Conservation (phyloP, 2,797 vertebrate species). For the Pterois miles region DNA sequence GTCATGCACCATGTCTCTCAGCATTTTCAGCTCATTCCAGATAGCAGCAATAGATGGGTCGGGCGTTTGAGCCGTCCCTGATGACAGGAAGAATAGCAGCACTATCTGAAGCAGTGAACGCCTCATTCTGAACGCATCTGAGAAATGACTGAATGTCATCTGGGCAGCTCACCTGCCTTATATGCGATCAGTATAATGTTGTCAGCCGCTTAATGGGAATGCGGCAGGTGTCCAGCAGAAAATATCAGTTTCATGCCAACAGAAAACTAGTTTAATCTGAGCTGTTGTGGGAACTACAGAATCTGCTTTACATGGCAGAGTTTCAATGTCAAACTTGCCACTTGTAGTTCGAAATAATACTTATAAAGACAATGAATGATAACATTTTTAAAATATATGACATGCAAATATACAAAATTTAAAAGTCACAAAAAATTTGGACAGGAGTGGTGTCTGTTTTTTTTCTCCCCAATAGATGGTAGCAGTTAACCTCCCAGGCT, state of each 20-base stretch:
- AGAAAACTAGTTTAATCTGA: neutral
- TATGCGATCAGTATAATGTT: neutral
- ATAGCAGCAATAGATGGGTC: neutral
- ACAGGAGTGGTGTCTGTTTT: neutral
- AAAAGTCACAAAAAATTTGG: neutral
- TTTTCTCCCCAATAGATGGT: neutral
- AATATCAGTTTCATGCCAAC: neutral
- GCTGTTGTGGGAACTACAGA: neutral
- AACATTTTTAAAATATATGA: neutral
- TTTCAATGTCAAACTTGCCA: neutral
- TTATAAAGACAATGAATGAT: neutral
- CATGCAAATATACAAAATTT: neutral
- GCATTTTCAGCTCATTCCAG: conserved; percentile 13
- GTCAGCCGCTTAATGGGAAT: neutral
- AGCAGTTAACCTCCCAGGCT: neutral
- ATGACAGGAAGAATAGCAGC: conserved; percentile 3
- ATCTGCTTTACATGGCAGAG: neutral
- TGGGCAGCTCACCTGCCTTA: neutral
- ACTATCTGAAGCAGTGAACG: neutral
- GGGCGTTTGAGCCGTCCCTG: neutral
- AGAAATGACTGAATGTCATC: neutral
- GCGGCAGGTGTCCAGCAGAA: neutral
- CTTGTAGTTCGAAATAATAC: neutral
- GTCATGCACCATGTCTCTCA: neutral
- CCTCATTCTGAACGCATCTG: conserved; percentile 1